Evolutionary conservation across 2,888 invertebrate genomes (phyloP), one percentile per base, ranked within the genome.

Genomic region (Monoplex corrugatus): DNA sequence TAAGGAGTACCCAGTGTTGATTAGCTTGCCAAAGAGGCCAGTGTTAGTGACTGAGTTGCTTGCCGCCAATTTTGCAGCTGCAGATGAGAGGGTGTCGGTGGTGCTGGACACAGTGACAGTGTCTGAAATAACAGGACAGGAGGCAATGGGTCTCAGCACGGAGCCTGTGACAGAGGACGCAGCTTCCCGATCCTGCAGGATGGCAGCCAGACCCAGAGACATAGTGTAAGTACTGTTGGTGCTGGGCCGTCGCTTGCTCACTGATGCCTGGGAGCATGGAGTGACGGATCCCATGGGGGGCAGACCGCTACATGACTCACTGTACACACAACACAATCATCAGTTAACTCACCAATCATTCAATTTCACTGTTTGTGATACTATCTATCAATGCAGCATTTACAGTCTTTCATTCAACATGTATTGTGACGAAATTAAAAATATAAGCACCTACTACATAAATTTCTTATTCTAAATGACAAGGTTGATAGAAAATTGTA

Each of bases 101-200:
- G 87, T 2, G 28, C 32, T 10, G 35, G 83, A 19, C 28, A n/a
- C 5, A 6, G 40, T 40, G 44, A 68, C 40, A 32, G 50, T 13
- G 28, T n/a, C 57, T 19, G 78, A 80, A 16, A 88, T 43, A 28
- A 57, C 16, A 23, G 88, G 50, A 28, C 88, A 82, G 68, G 88
- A 88, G 44, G 88, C 57, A 35, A 88, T 63, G 57, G 88, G 83
- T 23, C 82, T 57, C 40, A 88, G 40, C 23, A 88, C n/a, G 23
- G 88, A 83, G 40, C 87, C 43, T 16, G 75, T 32, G 68, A 63
- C 28, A 10, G 75, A 89, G 43, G 91, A 89, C 40, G 91, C 88
- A 40, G 97, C 97, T 82, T 98, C 98, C 91, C 98, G 97, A 96
- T 98, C 97, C 94, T 98, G 97, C 94, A 98, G 95, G 97, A 98